Percentiles rank a stretch among this genome's conserved stretches.
Conservation (phyloP, 2,888 invertebrate species). For the Phengaris alcon region DNA sequence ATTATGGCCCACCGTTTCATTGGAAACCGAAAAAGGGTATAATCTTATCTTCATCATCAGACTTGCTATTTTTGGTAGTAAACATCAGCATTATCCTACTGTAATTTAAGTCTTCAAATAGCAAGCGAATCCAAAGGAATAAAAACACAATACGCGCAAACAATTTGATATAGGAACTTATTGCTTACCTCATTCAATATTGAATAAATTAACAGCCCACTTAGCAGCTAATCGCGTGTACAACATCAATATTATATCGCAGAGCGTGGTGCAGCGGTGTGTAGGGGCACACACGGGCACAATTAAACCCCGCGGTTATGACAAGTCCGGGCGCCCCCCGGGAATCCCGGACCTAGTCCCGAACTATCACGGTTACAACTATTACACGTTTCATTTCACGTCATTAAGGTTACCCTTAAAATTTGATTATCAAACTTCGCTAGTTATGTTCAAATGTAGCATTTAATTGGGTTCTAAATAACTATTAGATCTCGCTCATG, state of each 20-base stretch:
- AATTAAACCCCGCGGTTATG: slow-evolving; percentile 15
- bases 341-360: slow-evolving; percentile 2
- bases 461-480: neutral
- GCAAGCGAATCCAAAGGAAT: neutral
- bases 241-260: slow-evolving; percentile 3
- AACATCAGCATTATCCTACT: neutral
- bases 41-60: slow-evolving; percentile 7
- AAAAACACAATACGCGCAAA: neutral
- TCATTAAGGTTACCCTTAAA: slow-evolving; percentile 4
- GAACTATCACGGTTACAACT: slow-evolving; percentile 6
- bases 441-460: neutral
- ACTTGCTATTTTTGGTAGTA: neutral
- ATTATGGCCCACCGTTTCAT: slow-evolving; percentile 2
- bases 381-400: slow-evolving; percentile 12
- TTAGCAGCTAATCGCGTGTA: slow-evolving; percentile 14
- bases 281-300: neutral
- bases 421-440: slow-evolving; percentile 19
- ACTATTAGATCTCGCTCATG: neutral
- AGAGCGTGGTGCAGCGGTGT: neutral
- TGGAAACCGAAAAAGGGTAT: neutral
- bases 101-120: too few species aligned
- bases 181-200: neutral
- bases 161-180: neutral
- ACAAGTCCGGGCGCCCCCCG: neutral
- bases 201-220: slow-evolving; percentile 1